Evolutionary conservation across 2,888 invertebrate genomes (phyloP).

Genomic region (Cryptosula pallasiana): DNA sequence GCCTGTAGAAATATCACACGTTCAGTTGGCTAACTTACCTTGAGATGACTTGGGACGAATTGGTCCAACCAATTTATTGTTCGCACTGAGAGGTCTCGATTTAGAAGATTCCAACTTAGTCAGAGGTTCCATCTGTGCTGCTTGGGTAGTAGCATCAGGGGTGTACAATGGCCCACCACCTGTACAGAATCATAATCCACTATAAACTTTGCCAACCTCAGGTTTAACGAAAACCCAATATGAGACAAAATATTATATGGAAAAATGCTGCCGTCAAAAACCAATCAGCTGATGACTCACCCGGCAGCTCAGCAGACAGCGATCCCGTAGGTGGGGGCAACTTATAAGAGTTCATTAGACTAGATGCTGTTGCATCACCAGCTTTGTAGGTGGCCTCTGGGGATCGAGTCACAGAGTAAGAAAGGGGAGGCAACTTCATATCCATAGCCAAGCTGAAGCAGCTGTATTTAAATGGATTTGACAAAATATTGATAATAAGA

Average conservation of each 20-base stretch:
- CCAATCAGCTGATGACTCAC: not conserved
- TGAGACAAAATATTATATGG: no score
- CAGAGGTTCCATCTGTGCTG: not conserved
- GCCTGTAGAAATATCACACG: no score
- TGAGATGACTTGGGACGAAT: conserved; percentile 37
- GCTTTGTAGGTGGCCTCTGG: not conserved
- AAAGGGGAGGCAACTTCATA: conserved; percentile 3
- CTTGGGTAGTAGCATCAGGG: not conserved
- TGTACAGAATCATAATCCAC: no score
- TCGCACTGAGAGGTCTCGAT: not conserved
- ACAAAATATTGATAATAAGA: no score
- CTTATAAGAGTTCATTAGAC: not conserved
- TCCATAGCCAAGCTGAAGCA: not conserved
- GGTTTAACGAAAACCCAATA: no score
- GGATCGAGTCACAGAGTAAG: not conserved
- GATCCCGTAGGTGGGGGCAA: not conserved
- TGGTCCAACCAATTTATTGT: conserved; percentile 30
- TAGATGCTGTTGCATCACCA: not conserved
- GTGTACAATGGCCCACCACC: not conserved
- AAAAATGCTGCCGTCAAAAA: no score
- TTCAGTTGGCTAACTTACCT: conserved; percentile 34
- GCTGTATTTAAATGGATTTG: no score
- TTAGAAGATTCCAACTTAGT: not conserved
- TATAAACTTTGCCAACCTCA: no score
- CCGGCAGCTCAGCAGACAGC: not conserved